Percentiles rank a stretch among this genome's conserved stretches.
Evolutionary conservation across 1,140 invertebrate genomes (phyloP).

Genomic region (Nasonia vitripennis): DNA sequence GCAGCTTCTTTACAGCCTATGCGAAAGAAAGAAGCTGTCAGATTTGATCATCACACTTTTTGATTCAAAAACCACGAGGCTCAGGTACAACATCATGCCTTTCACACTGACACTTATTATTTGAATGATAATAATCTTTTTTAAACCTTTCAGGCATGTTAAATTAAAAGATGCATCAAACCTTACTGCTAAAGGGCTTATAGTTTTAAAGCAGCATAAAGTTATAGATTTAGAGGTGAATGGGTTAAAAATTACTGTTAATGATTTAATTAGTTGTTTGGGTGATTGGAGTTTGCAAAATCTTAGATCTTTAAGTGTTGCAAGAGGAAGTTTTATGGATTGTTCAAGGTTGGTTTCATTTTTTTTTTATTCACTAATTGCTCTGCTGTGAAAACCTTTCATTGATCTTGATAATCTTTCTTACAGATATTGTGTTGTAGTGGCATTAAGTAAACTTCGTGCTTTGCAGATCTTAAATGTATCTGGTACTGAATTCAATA

Average conservation of each 20-base stretch:
- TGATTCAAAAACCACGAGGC: conserved; percentile 79
- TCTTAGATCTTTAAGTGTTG: conserved; percentile 81
- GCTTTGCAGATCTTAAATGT: conserved; percentile 83
- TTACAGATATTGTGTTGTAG: conserved; percentile 74
- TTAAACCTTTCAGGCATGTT: conserved; percentile 70
- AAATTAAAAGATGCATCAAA: conserved; percentile 76
- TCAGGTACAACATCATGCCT: conserved; percentile 69
- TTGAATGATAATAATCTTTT: neutral
- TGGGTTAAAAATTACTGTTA: conserved; percentile 79
- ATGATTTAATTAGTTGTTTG: conserved; percentile 82
- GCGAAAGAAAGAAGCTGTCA: conserved; percentile 79
- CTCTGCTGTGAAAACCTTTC: neutral
- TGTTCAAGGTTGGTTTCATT: conserved; percentile 70
- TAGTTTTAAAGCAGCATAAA: conserved; percentile 81
- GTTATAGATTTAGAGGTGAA: conserved; percentile 80
- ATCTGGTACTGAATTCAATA: conserved; percentile 84
- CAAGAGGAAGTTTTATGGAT: conserved; percentile 80
- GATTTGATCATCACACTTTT: conserved; percentile 82
- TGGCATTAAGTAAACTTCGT: conserved; percentile 77
- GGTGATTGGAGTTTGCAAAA: conserved; percentile 84
- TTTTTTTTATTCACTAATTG: conserved; percentile 37
- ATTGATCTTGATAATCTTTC: conserved; percentile 44
- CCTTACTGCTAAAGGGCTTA: conserved; percentile 80
- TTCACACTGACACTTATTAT: neutral
- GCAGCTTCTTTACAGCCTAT: conserved; percentile 79